Evolutionary conservation across 2,113 vertebrate genomes (phyloP).

Genomic region (Bubo blakistoni): DNA sequence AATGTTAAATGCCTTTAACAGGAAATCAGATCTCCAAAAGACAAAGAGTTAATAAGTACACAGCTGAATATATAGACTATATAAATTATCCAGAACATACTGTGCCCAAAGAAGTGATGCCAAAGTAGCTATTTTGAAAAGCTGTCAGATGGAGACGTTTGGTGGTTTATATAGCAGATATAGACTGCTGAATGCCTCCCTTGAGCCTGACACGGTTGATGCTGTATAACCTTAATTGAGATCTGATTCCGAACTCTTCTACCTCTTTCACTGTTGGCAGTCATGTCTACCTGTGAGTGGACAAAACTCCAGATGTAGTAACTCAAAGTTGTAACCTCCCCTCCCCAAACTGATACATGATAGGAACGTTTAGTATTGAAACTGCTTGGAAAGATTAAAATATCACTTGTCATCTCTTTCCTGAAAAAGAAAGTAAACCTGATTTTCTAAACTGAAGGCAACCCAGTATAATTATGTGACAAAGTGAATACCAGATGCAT

Average conservation of each 20-base stretch:
- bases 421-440: slow-evolving; percentile 36
- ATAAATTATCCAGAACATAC: slow-evolving; percentile 46
- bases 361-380: slow-evolving; percentile 3
- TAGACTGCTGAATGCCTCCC: not conserved
- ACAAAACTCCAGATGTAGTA: slow-evolving; percentile 45
- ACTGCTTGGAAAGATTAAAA: slow-evolving; percentile 55
- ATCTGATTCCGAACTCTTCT: not conserved
- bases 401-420: slow-evolving; percentile 3
- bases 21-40: slow-evolving; percentile 18
- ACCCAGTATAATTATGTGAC: not conserved
- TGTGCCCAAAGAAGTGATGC: slow-evolving; percentile 45
- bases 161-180: slow-evolving; percentile 28
- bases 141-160: slow-evolving; percentile 39
- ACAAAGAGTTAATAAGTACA: slow-evolving; percentile 48
- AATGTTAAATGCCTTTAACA: not conserved
- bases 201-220: not conserved
- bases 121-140: slow-evolving; percentile 57
- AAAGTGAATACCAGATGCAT: not conserved
- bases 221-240: not conserved
- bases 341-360: not conserved
- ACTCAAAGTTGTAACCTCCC: not conserved
- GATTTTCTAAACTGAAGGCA: slow-evolving; percentile 3
- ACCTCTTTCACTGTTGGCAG: not conserved
- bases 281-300: slow-evolving; percentile 5
- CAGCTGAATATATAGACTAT: slow-evolving; percentile 13